Conservation (phyloP, 2,113 vertebrate genomes). For the Ameiurus melas region DNA sequence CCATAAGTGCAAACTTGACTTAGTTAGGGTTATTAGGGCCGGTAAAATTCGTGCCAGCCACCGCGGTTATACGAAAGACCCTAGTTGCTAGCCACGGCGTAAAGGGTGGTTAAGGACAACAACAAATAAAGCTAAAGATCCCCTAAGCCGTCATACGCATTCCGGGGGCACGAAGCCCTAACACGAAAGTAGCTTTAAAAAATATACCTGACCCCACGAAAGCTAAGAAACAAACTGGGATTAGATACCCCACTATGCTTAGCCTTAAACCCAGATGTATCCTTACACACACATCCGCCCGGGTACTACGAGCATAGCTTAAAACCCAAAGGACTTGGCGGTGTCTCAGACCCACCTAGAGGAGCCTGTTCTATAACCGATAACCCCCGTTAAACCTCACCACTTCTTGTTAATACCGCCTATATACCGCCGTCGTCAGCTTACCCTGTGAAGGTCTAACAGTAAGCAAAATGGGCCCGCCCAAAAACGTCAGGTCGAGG, state of each 20-base stretch:
- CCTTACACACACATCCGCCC: conserved; percentile 40
- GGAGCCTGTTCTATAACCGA: conserved; percentile 66
- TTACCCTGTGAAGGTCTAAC: conserved; percentile 54
- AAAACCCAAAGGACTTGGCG: conserved; percentile 67
- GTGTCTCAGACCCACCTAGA: conserved; percentile 60
- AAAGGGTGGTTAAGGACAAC: conserved; percentile 55
- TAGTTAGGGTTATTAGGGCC: conserved; percentile 44
- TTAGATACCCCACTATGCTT: conserved; percentile 66
- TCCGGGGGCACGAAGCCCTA: neutral
- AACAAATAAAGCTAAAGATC: conserved; percentile 46
- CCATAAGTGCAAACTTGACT: conserved; percentile 57
- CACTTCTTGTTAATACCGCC: conserved; percentile 49
- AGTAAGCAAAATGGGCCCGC: conserved; percentile 49
- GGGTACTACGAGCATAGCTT: conserved; percentile 60
- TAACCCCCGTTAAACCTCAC: conserved; percentile 62
- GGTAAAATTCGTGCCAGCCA: conserved; percentile 64
- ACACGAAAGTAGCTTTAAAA: conserved; percentile 57
- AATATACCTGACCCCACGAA: conserved; percentile 50
- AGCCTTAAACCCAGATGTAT: conserved; percentile 51
- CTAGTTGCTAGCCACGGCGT: conserved; percentile 54
- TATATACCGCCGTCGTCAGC: conserved; percentile 65
- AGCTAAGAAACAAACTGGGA: conserved; percentile 64
- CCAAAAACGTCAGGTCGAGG: conserved; percentile 62
- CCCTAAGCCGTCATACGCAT: conserved; percentile 48
- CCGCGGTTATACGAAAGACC: conserved; percentile 63